These are phyloP conservation scores for Vollenhovia emeryi DNA, from an alignment of 1,140 invertebrate species.

Conservation along the genomic window DNA sequence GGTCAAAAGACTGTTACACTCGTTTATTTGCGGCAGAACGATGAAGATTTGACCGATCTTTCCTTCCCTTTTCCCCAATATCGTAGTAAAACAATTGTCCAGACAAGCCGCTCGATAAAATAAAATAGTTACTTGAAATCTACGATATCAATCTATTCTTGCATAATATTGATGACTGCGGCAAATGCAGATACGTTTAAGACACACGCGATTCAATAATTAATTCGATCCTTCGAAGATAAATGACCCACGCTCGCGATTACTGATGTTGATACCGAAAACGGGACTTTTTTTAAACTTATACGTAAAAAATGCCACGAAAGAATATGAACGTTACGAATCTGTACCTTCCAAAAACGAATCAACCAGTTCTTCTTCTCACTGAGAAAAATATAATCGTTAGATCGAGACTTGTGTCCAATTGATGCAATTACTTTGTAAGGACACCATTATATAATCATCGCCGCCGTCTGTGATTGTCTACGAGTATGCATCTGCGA, in stretches of 20 bases:
- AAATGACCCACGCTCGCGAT: slow-evolving; percentile 1
- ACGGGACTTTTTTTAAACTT: neutral
- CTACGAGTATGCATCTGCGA: slow-evolving; percentile 58
- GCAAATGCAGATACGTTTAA: neutral
- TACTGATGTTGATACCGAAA: neutral
- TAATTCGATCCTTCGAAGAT: neutral
- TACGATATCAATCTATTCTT: neutral
- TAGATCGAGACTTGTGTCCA: neutral
- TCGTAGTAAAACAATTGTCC: neutral
- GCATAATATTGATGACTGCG: slow-evolving; percentile 2
- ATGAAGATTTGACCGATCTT: neutral
- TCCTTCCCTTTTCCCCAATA: neutral
- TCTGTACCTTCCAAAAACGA: neutral
- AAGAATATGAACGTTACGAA: neutral
- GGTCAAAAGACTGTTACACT: neutral
- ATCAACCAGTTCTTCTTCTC: neutral
- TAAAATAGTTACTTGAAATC: neutral
- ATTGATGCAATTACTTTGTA: neutral
- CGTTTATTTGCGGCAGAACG: neutral
- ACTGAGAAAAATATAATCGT: neutral
- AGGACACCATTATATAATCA: slow-evolving; percentile 24
- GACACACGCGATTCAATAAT: neutral
- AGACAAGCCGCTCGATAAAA: neutral
- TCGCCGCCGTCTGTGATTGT: slow-evolving; percentile 13
- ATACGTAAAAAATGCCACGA: neutral